phyloP scores from a whole-genome alignment of 2,113 vertebrate genomes.

The Rhabdornis inornatus region DNA sequence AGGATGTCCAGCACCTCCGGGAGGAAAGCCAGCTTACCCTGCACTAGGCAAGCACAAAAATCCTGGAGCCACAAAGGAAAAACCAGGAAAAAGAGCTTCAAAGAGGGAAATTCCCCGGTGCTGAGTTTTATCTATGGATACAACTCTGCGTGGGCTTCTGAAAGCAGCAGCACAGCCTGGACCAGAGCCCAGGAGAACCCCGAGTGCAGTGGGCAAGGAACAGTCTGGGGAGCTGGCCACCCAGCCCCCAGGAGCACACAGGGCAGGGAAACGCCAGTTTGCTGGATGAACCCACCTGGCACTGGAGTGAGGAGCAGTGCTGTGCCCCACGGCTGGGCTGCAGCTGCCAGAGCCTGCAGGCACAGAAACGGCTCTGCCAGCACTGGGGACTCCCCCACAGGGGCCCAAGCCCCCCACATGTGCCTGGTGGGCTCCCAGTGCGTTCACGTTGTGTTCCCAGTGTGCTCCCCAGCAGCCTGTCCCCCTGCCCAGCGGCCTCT shows the following conservation, averaged over 20 bases:
- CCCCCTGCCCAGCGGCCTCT: no score
- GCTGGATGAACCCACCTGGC: accelerated
- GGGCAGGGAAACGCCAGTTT: neutral
- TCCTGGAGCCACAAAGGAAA: neutral
- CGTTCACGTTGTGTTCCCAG: no score
- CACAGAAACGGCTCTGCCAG: accelerated
- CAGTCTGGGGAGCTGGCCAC: accelerated
- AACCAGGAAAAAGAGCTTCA: neutral
- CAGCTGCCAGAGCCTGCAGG: neutral
- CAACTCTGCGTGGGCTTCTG: accelerated
- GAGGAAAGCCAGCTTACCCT: neutral
- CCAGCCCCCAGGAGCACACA: accelerated
- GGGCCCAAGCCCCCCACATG: accelerated
- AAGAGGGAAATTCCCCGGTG: neutral
- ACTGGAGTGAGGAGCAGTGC: accelerated
- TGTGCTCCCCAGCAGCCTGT: no score
- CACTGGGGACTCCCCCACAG: accelerated
- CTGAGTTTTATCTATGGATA: neutral
- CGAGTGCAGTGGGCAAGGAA: accelerated
- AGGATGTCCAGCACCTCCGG: neutral
- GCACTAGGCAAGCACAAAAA: neutral
- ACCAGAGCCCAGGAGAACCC: accelerated
- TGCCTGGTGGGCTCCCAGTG: accelerated
- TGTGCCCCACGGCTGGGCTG: accelerated
- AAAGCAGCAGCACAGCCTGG: neutral